phyloP scores from a whole-genome alignment of 2,888 invertebrate genomes.

The Acholoe squamosa region DNA sequence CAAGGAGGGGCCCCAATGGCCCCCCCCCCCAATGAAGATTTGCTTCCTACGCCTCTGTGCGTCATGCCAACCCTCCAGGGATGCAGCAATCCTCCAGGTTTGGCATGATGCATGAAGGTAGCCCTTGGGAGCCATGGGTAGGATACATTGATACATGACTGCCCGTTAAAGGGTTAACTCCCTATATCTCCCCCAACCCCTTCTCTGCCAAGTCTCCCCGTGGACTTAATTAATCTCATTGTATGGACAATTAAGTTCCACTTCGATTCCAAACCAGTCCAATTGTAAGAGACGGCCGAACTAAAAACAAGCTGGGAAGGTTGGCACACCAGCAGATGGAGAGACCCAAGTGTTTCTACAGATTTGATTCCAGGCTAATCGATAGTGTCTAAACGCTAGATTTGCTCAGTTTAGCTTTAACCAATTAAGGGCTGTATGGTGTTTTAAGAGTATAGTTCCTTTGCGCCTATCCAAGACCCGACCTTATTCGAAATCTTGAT shows the following conservation, averaged over 20 bases:
- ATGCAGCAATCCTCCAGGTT: too few species aligned
- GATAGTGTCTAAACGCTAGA: too few species aligned
- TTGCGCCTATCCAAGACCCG: neutral
- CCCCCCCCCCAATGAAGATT: too few species aligned
- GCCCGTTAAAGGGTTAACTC: neutral
- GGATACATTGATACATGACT: neutral
- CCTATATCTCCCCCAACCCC: neutral
- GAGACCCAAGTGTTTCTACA: too few species aligned
- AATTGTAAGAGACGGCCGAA: neutral
- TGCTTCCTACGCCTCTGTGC: too few species aligned
- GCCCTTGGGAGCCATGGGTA: neutral
- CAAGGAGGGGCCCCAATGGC: too few species aligned
- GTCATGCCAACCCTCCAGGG: too few species aligned
- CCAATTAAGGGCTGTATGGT: neutral
- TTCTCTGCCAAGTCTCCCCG: neutral
- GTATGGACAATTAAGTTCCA: conserved; percentile 18
- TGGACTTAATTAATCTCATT: neutral
- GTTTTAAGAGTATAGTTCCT: neutral
- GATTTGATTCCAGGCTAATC: too few species aligned
- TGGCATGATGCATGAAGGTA: neutral
- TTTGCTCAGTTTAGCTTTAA: too few species aligned
- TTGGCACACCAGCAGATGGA: too few species aligned
- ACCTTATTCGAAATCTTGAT: neutral
- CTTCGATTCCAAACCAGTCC: neutral
- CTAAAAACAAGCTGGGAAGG: too few species aligned